phyloP scores from a whole-genome alignment of 2,797 vertebrate species.

The Rhinella marina region DNA sequence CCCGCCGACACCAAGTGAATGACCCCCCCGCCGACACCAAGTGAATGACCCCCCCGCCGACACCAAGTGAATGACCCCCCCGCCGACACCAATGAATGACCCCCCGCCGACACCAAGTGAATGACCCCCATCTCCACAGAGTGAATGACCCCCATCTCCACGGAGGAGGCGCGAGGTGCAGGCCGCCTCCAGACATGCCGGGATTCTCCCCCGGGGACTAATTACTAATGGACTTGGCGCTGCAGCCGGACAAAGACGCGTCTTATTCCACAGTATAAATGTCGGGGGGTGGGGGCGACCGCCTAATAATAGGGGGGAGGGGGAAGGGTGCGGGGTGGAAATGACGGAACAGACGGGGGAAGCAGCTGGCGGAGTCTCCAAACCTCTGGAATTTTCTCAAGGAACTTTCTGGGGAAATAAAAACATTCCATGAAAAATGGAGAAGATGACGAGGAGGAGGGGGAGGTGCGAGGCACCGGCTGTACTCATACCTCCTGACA shows the following conservation, averaged over 20 bases:
- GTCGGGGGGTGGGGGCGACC: not conserved
- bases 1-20: too few species aligned
- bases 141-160: too few species aligned
- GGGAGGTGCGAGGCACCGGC: not conserved
- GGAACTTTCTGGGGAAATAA: slow-evolving; percentile 18
- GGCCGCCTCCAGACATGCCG: not conserved
- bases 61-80: too few species aligned
- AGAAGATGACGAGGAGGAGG: not conserved
- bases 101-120: too few species aligned
- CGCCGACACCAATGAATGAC: too few species aligned
- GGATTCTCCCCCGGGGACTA: not conserved
- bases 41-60: too few species aligned
- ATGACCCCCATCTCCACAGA: too few species aligned
- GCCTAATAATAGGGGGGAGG: not conserved
- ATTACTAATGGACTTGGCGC: not conserved
- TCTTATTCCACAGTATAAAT: not conserved
- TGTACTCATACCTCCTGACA: too few species aligned
- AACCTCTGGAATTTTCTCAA: not conserved
- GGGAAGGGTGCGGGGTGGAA: not conserved
- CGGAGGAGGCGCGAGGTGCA: too few species aligned
- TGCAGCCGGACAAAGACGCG: slow-evolving; percentile 25
- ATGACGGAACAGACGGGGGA: too few species aligned
- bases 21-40: too few species aligned
- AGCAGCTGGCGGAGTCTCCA: slow-evolving; percentile 30
- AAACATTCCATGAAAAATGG: slow-evolving; percentile 12